Conservation (phyloP, 2,888 invertebrate species). For the Buathra laborator region DNA sequence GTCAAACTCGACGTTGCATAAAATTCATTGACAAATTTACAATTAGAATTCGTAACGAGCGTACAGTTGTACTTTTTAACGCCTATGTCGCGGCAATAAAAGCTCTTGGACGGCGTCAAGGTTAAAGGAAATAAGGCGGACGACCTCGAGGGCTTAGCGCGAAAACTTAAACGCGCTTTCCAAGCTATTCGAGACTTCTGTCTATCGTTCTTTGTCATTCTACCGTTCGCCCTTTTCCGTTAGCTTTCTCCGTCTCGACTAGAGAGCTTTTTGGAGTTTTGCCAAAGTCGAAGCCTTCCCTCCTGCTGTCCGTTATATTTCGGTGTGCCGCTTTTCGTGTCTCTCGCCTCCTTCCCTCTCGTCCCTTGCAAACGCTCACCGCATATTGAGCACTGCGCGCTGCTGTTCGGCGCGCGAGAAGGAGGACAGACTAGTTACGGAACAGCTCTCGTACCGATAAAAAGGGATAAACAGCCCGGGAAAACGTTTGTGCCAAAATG, state of each 20-base stretch:
- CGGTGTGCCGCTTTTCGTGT: slow-evolving; percentile 30
- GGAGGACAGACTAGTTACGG: slow-evolving; percentile 58
- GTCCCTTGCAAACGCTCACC: slow-evolving; percentile 63
- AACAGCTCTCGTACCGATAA: slow-evolving; percentile 66
- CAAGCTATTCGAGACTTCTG: slow-evolving; percentile 39
- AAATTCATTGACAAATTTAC: not conserved
- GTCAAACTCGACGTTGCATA: not conserved
- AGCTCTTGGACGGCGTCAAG: not conserved
- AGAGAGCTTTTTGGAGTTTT: slow-evolving; percentile 57
- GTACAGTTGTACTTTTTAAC: not conserved
- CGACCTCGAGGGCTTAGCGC: slow-evolving; percentile 27
- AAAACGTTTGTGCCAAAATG: slow-evolving; percentile 62
- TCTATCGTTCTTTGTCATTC: slow-evolving; percentile 16
- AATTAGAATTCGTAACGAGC: not conserved
- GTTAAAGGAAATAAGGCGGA: slow-evolving; percentile 37
- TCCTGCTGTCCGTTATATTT: slow-evolving; percentile 27
- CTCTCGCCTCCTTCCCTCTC: slow-evolving; percentile 59
- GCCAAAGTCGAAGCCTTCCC: slow-evolving; percentile 65
- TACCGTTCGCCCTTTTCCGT: not conserved
- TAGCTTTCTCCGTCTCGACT: slow-evolving; percentile 10
- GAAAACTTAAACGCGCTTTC: slow-evolving; percentile 41
- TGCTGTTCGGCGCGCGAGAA: not conserved
- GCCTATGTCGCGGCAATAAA: not conserved
- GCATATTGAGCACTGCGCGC: slow-evolving; percentile 71
- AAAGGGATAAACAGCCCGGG: slow-evolving; percentile 53